These are phyloP conservation scores for Hypotaenidia philippensis DNA, from an alignment of 2,797 vertebrate species.

Conservation along the genomic window DNA sequence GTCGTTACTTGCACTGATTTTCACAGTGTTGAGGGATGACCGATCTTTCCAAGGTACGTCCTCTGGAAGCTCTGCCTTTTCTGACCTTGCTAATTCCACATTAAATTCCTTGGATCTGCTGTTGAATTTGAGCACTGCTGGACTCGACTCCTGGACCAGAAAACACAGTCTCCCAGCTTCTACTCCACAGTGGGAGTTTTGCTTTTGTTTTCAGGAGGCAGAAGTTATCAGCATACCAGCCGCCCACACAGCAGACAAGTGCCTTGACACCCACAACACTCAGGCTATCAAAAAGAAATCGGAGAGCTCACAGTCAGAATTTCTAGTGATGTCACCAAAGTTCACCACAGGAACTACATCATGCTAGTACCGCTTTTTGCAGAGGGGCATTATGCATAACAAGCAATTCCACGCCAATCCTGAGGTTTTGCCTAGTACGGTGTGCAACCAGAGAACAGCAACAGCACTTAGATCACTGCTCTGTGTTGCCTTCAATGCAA, in stretches of 20 bases:
- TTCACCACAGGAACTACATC: accelerated
- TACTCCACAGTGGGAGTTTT: not conserved
- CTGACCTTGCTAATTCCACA: not conserved
- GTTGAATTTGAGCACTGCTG: not conserved
- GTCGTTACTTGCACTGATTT: not conserved
- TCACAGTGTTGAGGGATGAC: not conserved
- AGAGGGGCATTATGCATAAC: accelerated
- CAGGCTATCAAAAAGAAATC: not conserved
- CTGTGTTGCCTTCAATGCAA: not conserved
- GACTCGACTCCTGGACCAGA: not conserved
- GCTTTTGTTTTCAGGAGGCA: not conserved
- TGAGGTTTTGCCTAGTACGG: not conserved
- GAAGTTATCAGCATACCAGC: not conserved
- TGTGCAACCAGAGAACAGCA: not conserved
- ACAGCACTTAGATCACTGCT: not conserved
- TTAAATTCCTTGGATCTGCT: not conserved
- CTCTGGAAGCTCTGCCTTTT: not conserved
- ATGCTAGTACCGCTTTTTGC: too few species aligned
- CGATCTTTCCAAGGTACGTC: not conserved
- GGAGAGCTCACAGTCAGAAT: not conserved
- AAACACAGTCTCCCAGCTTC: not conserved
- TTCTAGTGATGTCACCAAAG: not conserved
- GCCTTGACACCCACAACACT: not conserved
- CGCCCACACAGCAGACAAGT: not conserved
- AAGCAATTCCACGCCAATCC: not conserved